These are phyloP conservation scores for Orbicella faveolata DNA, from an alignment of 64 coral and sea anemone genomes.

Conservation along the genomic window DNA sequence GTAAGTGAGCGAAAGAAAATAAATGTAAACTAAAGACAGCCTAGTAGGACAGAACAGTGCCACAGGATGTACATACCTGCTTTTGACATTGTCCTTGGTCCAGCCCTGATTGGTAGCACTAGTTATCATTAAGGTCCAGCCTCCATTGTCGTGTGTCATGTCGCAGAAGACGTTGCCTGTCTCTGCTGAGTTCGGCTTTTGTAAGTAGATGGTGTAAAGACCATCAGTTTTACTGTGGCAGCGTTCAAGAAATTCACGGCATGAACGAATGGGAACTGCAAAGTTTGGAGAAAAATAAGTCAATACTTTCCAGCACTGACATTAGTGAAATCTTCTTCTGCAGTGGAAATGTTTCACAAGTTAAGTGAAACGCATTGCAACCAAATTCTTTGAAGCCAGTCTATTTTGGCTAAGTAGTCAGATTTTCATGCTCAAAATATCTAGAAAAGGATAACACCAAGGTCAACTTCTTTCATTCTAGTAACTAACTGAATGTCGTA, in stretches of 20 bases:
- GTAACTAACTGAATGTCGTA: too few species aligned
- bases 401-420: too few species aligned
- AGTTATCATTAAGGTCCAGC: constrained; percentile 89
- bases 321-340: background rate
- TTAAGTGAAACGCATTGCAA: too few species aligned
- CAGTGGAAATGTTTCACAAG: too few species aligned
- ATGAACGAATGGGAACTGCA: constrained; percentile 90
- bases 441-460: too few species aligned
- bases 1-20: too few species aligned
- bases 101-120: constrained; percentile 76
- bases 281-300: background rate
- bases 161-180: constrained; percentile 85
- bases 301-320: background rate
- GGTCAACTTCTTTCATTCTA: too few species aligned
- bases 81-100: constrained; percentile 64
- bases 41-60: too few species aligned
- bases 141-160: constrained; percentile 82
- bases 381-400: too few species aligned
- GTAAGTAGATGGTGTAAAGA: constrained; percentile 76
- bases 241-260: constrained; percentile 86
- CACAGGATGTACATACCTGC: background rate
- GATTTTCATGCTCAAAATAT: too few species aligned
- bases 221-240: constrained; percentile 85
- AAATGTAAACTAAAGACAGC: too few species aligned
- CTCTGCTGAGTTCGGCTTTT: constrained; percentile 68